Evolutionary conservation across 2,113 vertebrate species (phyloP).

Genomic region (Trachemys scripta): DNA sequence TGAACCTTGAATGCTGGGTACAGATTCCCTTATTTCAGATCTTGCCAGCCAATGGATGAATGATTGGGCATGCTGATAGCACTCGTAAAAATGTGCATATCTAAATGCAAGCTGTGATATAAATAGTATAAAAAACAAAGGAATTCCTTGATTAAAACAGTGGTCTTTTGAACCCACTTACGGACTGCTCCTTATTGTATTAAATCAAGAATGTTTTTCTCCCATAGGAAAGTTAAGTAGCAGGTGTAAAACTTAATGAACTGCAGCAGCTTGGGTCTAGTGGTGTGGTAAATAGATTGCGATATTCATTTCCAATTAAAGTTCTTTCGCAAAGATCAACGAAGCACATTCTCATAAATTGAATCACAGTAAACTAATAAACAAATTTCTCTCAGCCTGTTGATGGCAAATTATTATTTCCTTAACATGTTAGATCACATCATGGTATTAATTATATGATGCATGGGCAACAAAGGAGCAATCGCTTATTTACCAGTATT

Average conservation of each 20-base stretch:
- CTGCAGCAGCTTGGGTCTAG: constrained; percentile 76
- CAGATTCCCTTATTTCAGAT: neutral
- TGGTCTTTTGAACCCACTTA: constrained; percentile 18
- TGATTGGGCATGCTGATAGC: neutral
- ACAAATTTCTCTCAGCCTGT: constrained; percentile 78
- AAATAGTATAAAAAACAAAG: neutral
- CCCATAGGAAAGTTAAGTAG: constrained; percentile 77
- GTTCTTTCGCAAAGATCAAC: constrained; percentile 84
- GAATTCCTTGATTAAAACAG: constrained; percentile 28
- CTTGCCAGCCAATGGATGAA: neutral
- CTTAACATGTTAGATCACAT: constrained; percentile 80
- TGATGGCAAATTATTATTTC: constrained; percentile 81
- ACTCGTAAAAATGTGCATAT: neutral
- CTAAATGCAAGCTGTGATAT: neutral
- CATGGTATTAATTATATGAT: constrained; percentile 82
- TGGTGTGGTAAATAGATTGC: constrained; percentile 84
- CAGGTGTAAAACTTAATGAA: constrained; percentile 84
- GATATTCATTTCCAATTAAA: constrained; percentile 88
- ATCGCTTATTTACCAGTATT: constrained; percentile 66
- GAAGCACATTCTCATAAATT: constrained; percentile 85
- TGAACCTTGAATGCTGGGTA: neutral
- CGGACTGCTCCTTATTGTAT: constrained; percentile 52
- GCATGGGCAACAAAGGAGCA: constrained; percentile 70
- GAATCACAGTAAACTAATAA: constrained; percentile 84
- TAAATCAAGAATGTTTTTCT: constrained; percentile 72